These are phyloP conservation scores for Podocnemis expansa DNA, from an alignment of 2,113 vertebrate species.

Conservation along the genomic window DNA sequence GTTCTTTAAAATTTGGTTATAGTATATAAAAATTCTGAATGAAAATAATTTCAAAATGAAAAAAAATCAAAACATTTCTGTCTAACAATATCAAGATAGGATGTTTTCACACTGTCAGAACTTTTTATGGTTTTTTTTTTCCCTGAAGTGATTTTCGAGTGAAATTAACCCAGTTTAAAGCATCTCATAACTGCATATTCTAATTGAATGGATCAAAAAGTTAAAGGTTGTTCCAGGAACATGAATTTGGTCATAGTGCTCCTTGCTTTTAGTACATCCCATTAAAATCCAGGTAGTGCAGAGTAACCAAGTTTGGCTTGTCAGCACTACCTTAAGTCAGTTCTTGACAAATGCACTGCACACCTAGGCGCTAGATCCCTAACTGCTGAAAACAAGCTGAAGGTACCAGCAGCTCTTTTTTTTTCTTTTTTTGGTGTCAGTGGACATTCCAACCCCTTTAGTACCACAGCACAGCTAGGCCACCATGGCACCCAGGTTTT, in stretches of 20 bases:
- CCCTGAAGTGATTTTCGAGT: neutral
- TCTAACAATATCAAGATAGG: neutral
- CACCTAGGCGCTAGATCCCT: too few relatives aligned
- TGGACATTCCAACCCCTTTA: too few relatives aligned
- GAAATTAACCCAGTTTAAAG: neutral
- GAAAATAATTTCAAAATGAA: neutral
- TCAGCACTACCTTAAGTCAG: neutral
- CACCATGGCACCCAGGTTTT: too few relatives aligned
- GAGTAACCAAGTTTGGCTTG: neutral
- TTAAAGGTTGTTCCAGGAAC: neutral
- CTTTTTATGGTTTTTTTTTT: neutral
- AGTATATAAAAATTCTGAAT: neutral
- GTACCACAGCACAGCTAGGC: too few relatives aligned
- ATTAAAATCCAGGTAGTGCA: neutral
- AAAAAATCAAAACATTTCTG: neutral
- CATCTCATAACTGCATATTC: neutral
- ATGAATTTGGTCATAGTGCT: neutral
- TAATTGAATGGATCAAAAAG: neutral
- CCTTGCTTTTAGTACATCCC: too few relatives aligned
- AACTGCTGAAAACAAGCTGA: too few relatives aligned
- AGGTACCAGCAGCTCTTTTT: too few relatives aligned
- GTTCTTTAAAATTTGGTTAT: neutral
- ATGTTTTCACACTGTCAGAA: neutral
- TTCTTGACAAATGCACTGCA: too few relatives aligned
- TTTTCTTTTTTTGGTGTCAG: too few relatives aligned